A percentile compares a stretch with the other conserved stretches of the same genome.
These are phyloP conservation scores for Megaceryle torquata DNA, from an alignment of 2,113 vertebrate species.

Conservation along the genomic window DNA sequence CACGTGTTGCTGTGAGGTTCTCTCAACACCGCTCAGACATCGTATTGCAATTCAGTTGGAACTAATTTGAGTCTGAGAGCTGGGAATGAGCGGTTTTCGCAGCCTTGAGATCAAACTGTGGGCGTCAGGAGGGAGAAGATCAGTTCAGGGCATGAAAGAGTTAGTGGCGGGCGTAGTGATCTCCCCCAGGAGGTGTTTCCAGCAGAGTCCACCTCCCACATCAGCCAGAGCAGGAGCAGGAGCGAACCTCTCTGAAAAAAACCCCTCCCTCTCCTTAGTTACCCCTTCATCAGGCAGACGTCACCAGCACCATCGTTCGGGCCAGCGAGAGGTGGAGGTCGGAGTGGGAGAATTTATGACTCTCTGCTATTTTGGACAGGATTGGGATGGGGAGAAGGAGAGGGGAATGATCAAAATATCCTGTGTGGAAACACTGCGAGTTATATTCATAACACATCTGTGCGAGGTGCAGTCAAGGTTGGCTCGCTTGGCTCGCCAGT, in stretches of 20 bases:
- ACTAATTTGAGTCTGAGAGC: neutral
- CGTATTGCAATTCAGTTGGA: neutral
- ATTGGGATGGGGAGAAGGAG: neutral
- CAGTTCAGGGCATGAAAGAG: neutral
- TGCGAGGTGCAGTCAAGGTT: constrained; percentile 43
- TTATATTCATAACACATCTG: constrained; percentile 70
- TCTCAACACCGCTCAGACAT: neutral
- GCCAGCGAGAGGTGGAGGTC: neutral
- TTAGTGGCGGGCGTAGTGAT: accelerated
- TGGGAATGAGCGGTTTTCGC: neutral
- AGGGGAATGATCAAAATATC: constrained; percentile 5
- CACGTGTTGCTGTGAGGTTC: accelerated
- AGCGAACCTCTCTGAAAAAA: neutral
- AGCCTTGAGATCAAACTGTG: neutral
- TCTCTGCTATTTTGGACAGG: neutral
- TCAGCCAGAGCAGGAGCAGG: neutral
- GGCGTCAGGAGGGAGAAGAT: neutral
- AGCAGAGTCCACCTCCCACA: neutral
- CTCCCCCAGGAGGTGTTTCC: neutral
- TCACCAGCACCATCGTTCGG: neutral
- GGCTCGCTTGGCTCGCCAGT: neutral
- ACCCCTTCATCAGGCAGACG: neutral
- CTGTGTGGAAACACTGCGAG: constrained; percentile 43
- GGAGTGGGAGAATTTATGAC: neutral
- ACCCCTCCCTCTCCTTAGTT: neutral